These are phyloP conservation scores for Phoeniculus purpureus DNA, from an alignment of 2,797 vertebrate genomes.

Conservation along the genomic window DNA sequence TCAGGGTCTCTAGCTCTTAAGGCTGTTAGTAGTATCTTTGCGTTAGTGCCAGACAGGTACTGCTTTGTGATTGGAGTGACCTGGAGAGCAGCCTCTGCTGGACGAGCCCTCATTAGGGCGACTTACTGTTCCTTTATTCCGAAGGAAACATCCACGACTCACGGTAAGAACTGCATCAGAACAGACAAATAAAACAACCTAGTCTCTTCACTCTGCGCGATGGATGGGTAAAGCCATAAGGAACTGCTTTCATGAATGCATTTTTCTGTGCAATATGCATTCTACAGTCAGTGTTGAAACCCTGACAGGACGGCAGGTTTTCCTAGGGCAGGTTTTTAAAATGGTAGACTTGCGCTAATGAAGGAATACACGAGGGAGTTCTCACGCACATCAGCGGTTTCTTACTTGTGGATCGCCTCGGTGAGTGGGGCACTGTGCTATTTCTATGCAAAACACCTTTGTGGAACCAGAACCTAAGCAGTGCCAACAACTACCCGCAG, in stretches of 20 bases:
- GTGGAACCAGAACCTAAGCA: not conserved
- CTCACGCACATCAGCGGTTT: not conserved
- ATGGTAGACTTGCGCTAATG: not conserved
- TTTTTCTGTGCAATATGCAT: not conserved
- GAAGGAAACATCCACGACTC: not conserved
- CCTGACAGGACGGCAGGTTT: not conserved
- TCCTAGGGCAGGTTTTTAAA: not conserved
- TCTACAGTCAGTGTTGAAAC: not conserved
- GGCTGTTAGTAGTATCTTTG: slow-evolving; percentile 76
- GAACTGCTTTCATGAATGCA: not conserved
- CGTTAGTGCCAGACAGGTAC: slow-evolving; percentile 78
- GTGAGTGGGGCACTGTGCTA: not conserved
- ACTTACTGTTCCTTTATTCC: not conserved
- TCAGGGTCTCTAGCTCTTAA: slow-evolving; percentile 74
- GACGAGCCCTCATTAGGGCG: not conserved
- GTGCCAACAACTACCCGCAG: not conserved
- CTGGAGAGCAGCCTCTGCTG: slow-evolving; percentile 32
- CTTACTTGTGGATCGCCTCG: not conserved
- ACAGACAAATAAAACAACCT: not conserved
- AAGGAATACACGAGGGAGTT: not conserved
- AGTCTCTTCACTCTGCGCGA: not conserved
- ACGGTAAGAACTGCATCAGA: not conserved
- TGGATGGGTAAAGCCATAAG: not conserved
- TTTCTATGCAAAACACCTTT: not conserved
- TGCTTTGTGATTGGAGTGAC: slow-evolving; percentile 70